Evolutionary conservation across 2,113 vertebrate genomes (phyloP).

Genomic region (Nesogale talazaci): DNA sequence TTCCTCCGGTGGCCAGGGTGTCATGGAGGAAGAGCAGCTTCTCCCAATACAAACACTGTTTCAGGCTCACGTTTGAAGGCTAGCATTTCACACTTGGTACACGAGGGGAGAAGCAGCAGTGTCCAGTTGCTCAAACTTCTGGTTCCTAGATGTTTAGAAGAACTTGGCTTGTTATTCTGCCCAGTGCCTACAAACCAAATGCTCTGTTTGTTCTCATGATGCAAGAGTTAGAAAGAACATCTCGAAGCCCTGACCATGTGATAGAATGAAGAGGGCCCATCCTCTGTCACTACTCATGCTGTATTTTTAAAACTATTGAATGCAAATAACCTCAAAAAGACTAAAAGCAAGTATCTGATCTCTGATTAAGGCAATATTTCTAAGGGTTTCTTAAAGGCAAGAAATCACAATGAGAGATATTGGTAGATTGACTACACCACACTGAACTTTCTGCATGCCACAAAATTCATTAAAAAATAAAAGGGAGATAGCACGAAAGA

Average conservation of each 20-base stretch:
- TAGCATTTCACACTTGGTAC: not conserved
- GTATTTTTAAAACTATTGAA: slow-evolving; percentile 7
- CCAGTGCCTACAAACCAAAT: not conserved
- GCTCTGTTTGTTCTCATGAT: slow-evolving; percentile 20
- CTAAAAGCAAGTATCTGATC: slow-evolving; percentile 39
- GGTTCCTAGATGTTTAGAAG: not conserved
- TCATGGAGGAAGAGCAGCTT: not conserved
- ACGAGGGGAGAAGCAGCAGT: not conserved
- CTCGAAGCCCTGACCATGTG: not conserved
- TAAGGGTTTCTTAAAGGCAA: slow-evolving; percentile 42
- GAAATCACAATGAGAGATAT: not conserved
- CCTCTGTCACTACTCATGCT: not conserved
- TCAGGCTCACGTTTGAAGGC: not conserved
- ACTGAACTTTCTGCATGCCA: not conserved
- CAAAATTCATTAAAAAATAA: slow-evolving; percentile 69
- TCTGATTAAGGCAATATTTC: not conserved
- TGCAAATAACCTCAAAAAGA: slow-evolving; percentile 28
- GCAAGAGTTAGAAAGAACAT: slow-evolving; percentile 68
- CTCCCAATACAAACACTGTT: not conserved
- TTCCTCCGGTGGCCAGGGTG: not conserved
- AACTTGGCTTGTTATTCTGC: not conserved
- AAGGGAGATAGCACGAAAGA: slow-evolving; percentile 51
- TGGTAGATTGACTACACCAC: not conserved
- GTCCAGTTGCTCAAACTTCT: not conserved
- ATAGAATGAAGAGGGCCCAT: not conserved